Evolutionary conservation across 2,888 invertebrate genomes (phyloP).

Genomic region (Lasioglossum zephyrum): DNA sequence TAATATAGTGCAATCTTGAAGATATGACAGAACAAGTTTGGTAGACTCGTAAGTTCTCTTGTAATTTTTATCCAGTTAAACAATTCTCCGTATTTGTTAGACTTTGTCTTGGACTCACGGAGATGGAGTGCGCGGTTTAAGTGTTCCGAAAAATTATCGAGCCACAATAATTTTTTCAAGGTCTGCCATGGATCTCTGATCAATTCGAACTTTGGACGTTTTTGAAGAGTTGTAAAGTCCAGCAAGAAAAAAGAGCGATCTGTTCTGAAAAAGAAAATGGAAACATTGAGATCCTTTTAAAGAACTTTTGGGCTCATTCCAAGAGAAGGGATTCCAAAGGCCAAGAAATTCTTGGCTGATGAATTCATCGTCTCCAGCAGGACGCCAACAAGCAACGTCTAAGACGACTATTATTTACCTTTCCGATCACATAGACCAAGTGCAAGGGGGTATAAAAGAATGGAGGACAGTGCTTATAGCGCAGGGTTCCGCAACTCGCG

Average conservation of each 20-base stretch:
- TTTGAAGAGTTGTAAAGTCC: background rate
- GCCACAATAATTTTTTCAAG: too few relatives aligned
- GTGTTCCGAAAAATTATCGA: background rate
- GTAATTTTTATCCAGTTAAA: too few relatives aligned
- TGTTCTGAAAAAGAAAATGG: background rate
- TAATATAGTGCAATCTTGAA: background rate
- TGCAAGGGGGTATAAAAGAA: background rate
- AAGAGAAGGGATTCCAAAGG: background rate
- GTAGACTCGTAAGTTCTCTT: too few relatives aligned
- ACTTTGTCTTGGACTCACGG: too few relatives aligned
- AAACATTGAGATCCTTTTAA: background rate
- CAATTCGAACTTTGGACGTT: too few relatives aligned
- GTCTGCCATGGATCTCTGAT: too few relatives aligned
- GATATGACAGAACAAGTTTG: background rate
- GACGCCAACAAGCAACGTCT: background rate
- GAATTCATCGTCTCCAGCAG: background rate
- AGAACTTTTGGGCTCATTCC: background rate
- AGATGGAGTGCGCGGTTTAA: background rate
- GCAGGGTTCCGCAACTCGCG: slow-evolving; percentile 2
- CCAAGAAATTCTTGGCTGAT: slow-evolving; percentile 2
- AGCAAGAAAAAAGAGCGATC: background rate
- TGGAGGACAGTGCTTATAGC: background rate
- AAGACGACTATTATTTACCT: background rate
- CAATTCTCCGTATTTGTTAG: too few relatives aligned
- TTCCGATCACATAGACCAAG: background rate